Conservation (phyloP, 2,888 invertebrate genomes). For the Julus scandinavius region DNA sequence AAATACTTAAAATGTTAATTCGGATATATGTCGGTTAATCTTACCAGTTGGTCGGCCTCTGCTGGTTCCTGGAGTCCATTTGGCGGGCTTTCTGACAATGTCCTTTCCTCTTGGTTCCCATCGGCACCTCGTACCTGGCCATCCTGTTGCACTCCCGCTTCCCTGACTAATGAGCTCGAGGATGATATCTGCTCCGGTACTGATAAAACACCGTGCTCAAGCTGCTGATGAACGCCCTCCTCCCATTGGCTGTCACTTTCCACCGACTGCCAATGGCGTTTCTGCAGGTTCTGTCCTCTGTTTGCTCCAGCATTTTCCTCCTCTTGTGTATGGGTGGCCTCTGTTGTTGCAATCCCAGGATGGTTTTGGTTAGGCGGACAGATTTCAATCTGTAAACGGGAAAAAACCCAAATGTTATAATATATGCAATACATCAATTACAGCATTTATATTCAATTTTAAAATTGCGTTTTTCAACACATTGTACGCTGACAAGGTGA, state of each 20-base stretch:
- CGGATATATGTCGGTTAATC: background rate
- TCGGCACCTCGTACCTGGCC: background rate
- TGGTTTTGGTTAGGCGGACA: no score
- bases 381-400: background rate
- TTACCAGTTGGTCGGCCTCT: background rate
- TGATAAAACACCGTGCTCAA: background rate
- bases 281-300: background rate
- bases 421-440: no score
- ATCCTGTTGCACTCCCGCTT: background rate
- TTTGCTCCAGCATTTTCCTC: no score
- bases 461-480: no score
- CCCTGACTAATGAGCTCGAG: background rate
- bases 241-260: constrained; percentile 1
- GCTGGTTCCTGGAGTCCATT: background rate
- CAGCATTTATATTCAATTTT: no score
- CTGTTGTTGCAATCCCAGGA: no score
- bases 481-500: no score
- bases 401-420: no score
- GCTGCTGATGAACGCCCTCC: background rate
- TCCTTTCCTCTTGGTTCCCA: background rate
- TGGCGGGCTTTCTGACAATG: background rate
- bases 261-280: background rate
- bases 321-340: no score
- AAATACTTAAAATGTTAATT: background rate
- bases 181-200: background rate